Evolutionary conservation across 2,113 vertebrate genomes (phyloP), one percentile per base, ranked within the genome.

Genomic region (Paradisaea rubra): DNA sequence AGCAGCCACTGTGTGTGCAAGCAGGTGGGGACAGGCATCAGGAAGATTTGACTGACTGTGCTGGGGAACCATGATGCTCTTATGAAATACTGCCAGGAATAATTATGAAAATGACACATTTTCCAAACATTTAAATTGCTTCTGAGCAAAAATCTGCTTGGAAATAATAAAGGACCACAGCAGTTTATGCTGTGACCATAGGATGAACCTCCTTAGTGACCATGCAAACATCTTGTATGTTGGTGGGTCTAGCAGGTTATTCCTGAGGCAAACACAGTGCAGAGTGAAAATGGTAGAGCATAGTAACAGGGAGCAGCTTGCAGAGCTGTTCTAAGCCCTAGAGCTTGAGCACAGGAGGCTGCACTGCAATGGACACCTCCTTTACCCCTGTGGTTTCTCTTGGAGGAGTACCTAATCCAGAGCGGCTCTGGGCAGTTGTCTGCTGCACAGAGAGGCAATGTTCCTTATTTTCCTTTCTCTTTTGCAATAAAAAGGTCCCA

Each of bases 181-280:
- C n/a, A 85, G 15, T 15, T 86, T 27, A 33, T 73, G 15, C 31
- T 57, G 35, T 54, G 54, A 78, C 18, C 15, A 10, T 15, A 54
- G 31, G 19, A 37, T 41, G 37, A 70, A 50, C 6, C 4, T 81
- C 49, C 17, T 53, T 39, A 39, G 49, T 35, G 63, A 84, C n/a
- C 21, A 21, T 3, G 0, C 45, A 15, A 33, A 10, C 9, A 7
- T 69, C 42, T 25, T 49, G 15, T 42, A 3, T 5, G 1, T 45
- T 50, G 27, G 33, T 78, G 37, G 23, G 13, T 72, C 30, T 20
- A 13, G 37, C 57, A 76, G 31, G 13, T 52, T 83, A 61, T 27
- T 76, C 30, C 20, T 33, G 60, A 59, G 9, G 27, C 35, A 63
- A 68, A 50, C 2, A n/a, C 10, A 24, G 12, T 53, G 72, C 31